These are phyloP conservation scores for Eutrigla gurnardus DNA, from an alignment of 2,797 vertebrate species.

Conservation along the genomic window DNA sequence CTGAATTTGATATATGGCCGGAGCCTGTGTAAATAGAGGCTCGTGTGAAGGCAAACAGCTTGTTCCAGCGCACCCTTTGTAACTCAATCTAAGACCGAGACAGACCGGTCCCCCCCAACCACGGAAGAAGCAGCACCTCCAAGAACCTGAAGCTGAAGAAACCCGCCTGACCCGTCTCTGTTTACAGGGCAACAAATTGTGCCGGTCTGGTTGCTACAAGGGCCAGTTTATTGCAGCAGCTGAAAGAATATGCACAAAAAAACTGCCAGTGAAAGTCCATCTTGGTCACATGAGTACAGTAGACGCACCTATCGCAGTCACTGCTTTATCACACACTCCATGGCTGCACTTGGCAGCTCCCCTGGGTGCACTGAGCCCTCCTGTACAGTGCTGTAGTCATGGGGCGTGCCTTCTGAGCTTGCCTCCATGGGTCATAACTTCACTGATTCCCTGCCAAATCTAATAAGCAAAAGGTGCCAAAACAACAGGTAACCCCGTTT, in stretches of 20 bases:
- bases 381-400: conserved; percentile 1
- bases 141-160: conserved; percentile 42
- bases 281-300: conserved; percentile 50
- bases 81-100: conserved; percentile 70
- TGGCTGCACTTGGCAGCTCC: conserved; percentile 27
- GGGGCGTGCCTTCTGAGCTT: not conserved
- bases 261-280: conserved; percentile 59
- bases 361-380: not conserved
- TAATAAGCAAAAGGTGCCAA: not conserved
- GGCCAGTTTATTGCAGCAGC: conserved; percentile 56
- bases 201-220: conserved; percentile 51
- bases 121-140: conserved; percentile 45
- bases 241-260: conserved; percentile 47
- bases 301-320: conserved; percentile 17
- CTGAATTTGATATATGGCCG: conserved; percentile 64
- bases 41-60: conserved; percentile 73
- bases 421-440: conserved; percentile 5
- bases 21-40: conserved; percentile 80
- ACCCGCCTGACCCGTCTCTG: conserved; percentile 50
- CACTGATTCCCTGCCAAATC: conserved; percentile 11
- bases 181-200: conserved; percentile 55
- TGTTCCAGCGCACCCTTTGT: conserved; percentile 63
- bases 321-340: conserved; percentile 27
- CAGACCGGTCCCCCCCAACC: conserved; percentile 11
- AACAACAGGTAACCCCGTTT: not conserved